These are phyloP conservation scores for Metridium senile DNA, from an alignment of 92 coral and sea anemone species.

Conservation along the genomic window DNA sequence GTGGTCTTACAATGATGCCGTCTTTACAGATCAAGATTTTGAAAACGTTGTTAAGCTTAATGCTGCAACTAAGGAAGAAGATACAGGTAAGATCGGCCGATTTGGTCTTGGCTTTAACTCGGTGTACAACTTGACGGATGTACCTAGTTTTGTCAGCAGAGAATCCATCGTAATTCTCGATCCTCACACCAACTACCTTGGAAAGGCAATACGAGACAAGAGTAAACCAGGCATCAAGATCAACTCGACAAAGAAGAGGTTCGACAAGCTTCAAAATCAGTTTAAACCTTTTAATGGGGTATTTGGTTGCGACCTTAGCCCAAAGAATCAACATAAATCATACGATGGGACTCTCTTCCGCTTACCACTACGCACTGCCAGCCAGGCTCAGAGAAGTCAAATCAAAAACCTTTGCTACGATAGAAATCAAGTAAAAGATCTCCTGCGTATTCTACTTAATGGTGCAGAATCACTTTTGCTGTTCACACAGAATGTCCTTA, in stretches of 20 bases:
- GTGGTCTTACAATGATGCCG: conserved; percentile 91
- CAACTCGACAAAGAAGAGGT: conserved; percentile 46
- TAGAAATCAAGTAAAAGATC: conserved; percentile 51
- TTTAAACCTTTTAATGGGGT: conserved; percentile 84
- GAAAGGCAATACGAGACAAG: conserved; percentile 73
- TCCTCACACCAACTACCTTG: conserved; percentile 75
- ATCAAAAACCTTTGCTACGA: conserved; percentile 69
- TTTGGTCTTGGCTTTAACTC: conserved; percentile 93
- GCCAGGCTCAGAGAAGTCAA: conserved; percentile 69
- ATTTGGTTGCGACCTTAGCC: conserved; percentile 79
- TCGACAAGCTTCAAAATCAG: conserved; percentile 60
- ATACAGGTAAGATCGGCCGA: conserved; percentile 79
- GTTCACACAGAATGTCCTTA: conserved; percentile 76
- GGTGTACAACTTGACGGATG: conserved; percentile 87
- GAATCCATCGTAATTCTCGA: conserved; percentile 68
- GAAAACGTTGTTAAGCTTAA: conserved; percentile 81
- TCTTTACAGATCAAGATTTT: conserved; percentile 83
- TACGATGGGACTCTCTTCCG: conserved; percentile 89
- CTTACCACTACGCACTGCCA: conserved; percentile 77
- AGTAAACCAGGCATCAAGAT: conserved; percentile 83
- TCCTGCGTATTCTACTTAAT: conserved; percentile 48
- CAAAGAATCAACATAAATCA: conserved; percentile 34
- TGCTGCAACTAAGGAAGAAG: conserved; percentile 81
- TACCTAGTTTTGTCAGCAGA: conserved; percentile 79
- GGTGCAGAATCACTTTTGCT: conserved; percentile 76